Evolutionary conservation across 2,888 invertebrate genomes (phyloP).

Genomic region (Dichetophora obliterata): DNA sequence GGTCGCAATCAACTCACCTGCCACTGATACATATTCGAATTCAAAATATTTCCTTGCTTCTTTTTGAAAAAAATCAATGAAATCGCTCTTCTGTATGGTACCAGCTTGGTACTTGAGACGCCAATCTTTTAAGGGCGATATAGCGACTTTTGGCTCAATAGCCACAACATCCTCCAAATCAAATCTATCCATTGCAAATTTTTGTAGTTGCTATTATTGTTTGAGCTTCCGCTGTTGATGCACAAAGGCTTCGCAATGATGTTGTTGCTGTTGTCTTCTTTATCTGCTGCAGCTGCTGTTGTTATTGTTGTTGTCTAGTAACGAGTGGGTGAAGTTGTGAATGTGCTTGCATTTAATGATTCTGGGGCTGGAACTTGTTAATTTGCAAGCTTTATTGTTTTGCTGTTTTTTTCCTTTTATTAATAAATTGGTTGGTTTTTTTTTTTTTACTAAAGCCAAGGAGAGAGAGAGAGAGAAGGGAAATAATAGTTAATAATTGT

Average conservation of each 20-base stretch:
- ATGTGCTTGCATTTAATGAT: slow-evolving; percentile 25
- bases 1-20: slow-evolving; percentile 59
- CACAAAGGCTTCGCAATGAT: too few relatives aligned
- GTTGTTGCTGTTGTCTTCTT: not conserved
- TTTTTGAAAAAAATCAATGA: slow-evolving; percentile 66
- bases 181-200: slow-evolving; percentile 60
- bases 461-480: slow-evolving; percentile 7
- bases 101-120: slow-evolving; percentile 66
- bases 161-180: slow-evolving; percentile 64
- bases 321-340: not conserved
- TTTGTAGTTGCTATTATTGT: not conserved
- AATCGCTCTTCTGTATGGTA: slow-evolving; percentile 62
- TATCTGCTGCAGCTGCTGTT: slow-evolving; percentile 23
- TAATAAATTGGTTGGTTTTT: not conserved
- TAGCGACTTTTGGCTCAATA: slow-evolving; percentile 54
- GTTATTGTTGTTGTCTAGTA: slow-evolving; percentile 11
- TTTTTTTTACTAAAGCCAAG: not conserved
- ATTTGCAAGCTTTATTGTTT: slow-evolving; percentile 3
- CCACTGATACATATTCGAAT: slow-evolving; percentile 61
- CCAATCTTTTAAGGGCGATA: slow-evolving; percentile 68
- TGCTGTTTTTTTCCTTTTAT: not conserved
- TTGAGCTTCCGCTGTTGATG: not conserved
- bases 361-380: not conserved
- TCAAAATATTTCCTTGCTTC: slow-evolving; percentile 67
- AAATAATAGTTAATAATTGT: too few relatives aligned